Conservation (phyloP, 1,140 invertebrate species). For the Drosophila fuyamai region DNA sequence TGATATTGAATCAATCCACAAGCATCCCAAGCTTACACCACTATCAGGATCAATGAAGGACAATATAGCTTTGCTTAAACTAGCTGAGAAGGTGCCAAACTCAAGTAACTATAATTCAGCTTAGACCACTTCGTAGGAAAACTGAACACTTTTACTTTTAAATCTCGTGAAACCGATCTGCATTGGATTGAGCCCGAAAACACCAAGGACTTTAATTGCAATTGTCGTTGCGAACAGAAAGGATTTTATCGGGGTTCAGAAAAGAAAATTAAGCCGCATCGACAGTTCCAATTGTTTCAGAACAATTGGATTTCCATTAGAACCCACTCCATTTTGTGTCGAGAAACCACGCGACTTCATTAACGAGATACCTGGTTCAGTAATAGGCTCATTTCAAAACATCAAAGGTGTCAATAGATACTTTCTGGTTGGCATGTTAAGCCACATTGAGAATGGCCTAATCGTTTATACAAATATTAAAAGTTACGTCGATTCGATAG, state of each 20-base stretch:
- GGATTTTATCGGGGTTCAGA: neutral
- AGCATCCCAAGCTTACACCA: neutral
- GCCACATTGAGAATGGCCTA: neutral
- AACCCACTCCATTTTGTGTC: neutral
- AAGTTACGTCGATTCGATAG: neutral
- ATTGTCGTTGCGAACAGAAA: neutral
- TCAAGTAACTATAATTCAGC: neutral
- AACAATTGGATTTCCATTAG: neutral
- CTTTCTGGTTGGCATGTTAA: neutral
- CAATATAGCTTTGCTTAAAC: slow-evolving; percentile 1
- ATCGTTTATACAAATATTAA: neutral
- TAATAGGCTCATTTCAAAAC: neutral
- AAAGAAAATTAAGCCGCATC: neutral
- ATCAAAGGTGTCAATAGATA: neutral
- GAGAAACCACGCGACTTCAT: neutral
- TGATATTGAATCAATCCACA: neutral
- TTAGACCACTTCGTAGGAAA: neutral
- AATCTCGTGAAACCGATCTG: neutral
- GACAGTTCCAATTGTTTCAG: neutral
- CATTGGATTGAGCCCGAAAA: neutral
- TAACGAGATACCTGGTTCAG: neutral
- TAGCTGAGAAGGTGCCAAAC: neutral
- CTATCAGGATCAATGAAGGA: neutral
- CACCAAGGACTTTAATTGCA: neutral
- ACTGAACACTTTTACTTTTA: neutral